Evolutionary conservation across 1,140 invertebrate species (phyloP), one percentile per base, ranked within the genome.

Genomic region (Nasonia vitripennis): DNA sequence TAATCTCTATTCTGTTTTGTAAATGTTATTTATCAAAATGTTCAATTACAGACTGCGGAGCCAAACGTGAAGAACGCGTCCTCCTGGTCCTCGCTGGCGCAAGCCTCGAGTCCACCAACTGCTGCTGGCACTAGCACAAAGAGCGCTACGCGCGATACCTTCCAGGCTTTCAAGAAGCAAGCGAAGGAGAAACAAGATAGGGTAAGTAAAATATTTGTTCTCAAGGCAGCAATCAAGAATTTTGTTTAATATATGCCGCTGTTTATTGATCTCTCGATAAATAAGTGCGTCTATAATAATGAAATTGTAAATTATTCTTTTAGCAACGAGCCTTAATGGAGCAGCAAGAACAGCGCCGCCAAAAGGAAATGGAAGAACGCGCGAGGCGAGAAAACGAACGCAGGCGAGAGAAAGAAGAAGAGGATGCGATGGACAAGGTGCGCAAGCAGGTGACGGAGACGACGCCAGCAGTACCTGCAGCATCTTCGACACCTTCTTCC

Each of bases 161-260:
- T 96, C 89, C 94, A 97, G 93, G 96, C 96, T 87, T 99, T 99
- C 92, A 98, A 98, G 91, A 98, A 98, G 91, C 96, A 98, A 94
- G 98, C 98, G 11, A 98, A 98, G 92, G 98, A 99, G 93, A 98
- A 99, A 91, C 96, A 96, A 85, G 97, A 99, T 93, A 95, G 97
- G 90, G 95, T 96, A 92, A 92, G 77, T 84, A 45, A 20, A 31
- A 5, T 71, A 20, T n/a, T 20, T 62, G 6, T 45, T 45, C 41
- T 45, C 41, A 45, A 9, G 11, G n/a, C 62, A 67, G 7, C 1
- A 67, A 70, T 70, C 17, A 70, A 70, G 6, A n/a, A 70, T 31
- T 70, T 10, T 27, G 7, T 45, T 45, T 45, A 70, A 37, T 0
- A 37, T 41, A 34, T 20, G 23, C 11, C 10, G 2, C 34, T 74